Percentiles rank a stretch among this genome's conserved stretches.
Evolutionary conservation across 2,113 vertebrate species (phyloP).

Genomic region (Larimichthys crocea): DNA sequence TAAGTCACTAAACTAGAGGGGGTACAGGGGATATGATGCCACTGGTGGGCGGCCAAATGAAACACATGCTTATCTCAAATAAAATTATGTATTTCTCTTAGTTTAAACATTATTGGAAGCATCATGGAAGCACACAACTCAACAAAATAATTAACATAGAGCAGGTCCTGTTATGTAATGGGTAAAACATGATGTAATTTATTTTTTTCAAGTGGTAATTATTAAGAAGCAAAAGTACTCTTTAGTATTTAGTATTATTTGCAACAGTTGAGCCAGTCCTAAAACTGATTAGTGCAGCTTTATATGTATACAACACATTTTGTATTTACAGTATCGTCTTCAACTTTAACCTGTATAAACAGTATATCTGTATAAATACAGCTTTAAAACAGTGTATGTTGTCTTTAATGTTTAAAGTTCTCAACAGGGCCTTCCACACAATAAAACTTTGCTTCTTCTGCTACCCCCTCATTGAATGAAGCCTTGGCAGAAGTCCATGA

Average conservation of each 20-base stretch:
- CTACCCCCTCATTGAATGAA: constrained; percentile 44
- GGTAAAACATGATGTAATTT: neutral
- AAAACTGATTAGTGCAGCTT: neutral
- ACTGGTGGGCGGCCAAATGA: too few relatives aligned
- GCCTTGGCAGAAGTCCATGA: constrained; percentile 52
- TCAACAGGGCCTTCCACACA: constrained; percentile 27
- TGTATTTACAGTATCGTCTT: neutral
- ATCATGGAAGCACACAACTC: neutral
- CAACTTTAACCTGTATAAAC: neutral
- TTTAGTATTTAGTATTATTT: too few relatives aligned
- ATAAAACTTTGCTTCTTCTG: constrained; percentile 20
- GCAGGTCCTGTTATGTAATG: neutral
- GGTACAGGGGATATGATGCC: too few relatives aligned
- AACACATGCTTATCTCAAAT: too few relatives aligned
- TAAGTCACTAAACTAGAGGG: too few relatives aligned
- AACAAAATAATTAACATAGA: too few relatives aligned
- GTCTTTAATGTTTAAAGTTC: constrained; percentile 51
- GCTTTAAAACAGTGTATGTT: constrained; percentile 18
- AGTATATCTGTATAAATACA: too few relatives aligned
- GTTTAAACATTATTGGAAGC: too few relatives aligned
- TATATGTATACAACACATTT: neutral
- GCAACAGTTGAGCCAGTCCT: neutral
- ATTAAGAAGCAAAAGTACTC: neutral
- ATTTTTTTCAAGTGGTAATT: neutral
- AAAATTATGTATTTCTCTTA: too few relatives aligned